Evolutionary conservation across 2,888 invertebrate genomes (phyloP).

Genomic region (Diarsia brunnea): DNA sequence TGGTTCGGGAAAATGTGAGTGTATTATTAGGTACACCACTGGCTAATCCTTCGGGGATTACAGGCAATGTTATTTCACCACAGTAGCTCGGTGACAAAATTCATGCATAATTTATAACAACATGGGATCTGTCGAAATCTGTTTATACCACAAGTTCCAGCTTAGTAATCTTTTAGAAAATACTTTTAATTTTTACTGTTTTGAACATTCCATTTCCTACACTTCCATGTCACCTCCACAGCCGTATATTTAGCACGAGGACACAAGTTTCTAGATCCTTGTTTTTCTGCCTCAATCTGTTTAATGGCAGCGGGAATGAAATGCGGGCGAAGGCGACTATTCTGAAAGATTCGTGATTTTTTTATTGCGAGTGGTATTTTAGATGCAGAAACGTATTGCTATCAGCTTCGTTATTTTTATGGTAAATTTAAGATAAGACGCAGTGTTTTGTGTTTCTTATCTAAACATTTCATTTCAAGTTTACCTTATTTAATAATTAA

Average conservation of each 20-base stretch:
- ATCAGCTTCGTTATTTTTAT: not conserved
- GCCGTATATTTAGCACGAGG: conserved; percentile 60
- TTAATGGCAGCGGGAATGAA: conserved; percentile 85
- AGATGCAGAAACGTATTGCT: not conserved
- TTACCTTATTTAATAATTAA: no score
- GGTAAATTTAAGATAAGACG: no score
- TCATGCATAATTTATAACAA: not conserved
- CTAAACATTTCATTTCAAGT: no score
- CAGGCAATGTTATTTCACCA: no score
- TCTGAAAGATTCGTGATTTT: conserved; percentile 33
- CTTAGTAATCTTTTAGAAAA: not conserved
- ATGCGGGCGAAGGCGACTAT: conserved; percentile 72
- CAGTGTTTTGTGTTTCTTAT: no score
- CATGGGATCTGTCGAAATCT: not conserved
- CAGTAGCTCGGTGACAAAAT: not conserved
- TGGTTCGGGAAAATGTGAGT: no score
- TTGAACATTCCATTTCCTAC: conserved; percentile 15
- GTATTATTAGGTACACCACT: no score
- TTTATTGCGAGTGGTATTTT: conserved; percentile 6
- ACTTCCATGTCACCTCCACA: conserved; percentile 14
- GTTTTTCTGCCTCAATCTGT: conserved; percentile 85
- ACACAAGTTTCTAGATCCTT: conserved; percentile 78
- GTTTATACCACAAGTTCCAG: not conserved
- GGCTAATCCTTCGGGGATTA: no score
- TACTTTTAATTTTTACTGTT: not conserved